Conservation (phyloP, 2,113 vertebrate genomes). For the Columba janthina region DNA sequence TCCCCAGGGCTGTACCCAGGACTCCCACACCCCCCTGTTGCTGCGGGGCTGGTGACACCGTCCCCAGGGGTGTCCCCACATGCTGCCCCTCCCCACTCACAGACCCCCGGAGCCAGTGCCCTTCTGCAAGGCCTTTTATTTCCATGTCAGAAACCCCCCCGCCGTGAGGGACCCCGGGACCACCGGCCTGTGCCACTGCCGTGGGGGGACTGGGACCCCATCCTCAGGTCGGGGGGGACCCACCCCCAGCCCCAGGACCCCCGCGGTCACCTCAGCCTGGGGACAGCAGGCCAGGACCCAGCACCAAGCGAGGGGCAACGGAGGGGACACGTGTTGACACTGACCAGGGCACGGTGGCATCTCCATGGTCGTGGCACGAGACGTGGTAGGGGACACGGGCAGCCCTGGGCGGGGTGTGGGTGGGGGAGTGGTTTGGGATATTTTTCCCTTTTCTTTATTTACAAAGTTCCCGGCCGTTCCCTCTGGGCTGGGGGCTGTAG, state of each 20-base stretch:
- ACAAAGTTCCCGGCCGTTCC: background rate
- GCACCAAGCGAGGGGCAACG: background rate
- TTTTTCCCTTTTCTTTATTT: background rate
- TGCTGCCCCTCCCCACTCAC: accelerated
- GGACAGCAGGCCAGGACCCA: background rate
- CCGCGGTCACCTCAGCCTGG: background rate
- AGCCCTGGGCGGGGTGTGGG: background rate
- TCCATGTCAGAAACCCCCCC: background rate
- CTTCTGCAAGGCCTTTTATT: conserved; percentile 4
- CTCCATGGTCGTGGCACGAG: background rate
- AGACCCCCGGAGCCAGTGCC: background rate
- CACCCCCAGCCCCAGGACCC: background rate
- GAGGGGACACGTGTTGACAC: background rate
- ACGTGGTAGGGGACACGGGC: background rate
- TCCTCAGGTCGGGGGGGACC: too few species aligned
- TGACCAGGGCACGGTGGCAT: background rate
- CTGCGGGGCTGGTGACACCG: background rate
- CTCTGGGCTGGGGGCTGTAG: background rate
- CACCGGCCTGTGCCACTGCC: accelerated
- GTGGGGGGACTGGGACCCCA: background rate
- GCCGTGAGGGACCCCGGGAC: background rate
- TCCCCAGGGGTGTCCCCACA: background rate
- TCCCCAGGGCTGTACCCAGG: background rate
- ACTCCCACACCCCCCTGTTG: background rate
- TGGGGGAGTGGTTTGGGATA: background rate